Base-by-base conservation (phyloP, 2,113 vertebrate genomes). In the Catagonus wagneri region DNA sequence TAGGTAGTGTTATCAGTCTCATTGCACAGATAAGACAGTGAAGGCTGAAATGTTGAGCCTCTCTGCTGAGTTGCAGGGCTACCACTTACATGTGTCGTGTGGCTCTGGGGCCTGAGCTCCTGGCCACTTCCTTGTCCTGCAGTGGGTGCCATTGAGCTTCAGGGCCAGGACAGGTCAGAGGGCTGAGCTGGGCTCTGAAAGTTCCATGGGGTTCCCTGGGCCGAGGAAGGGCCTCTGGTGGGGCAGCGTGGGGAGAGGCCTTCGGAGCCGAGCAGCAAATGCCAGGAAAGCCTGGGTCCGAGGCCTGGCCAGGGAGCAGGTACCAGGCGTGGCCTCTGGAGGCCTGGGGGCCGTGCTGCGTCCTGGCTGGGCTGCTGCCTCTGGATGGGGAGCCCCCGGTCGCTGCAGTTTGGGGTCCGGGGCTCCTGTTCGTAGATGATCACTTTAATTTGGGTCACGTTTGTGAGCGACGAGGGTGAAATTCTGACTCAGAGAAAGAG, bases 401-500 rank as follows among this genome's bases (percentile, higher is more conserved):
- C 1, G 0, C 19, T 69, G 15, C 16, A 58, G 7, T 8, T 89
- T 90, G 34, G 7, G 27, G 27, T 66, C 88, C 74, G 50, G 29
- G 44, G 74, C 8, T 81, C 0, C 23, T 60, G 83, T 85, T 76
- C 63, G 44, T 80, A 85, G 93, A 29, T 16, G 52, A 50, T 83
- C 34, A 56, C 79, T 95, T 95, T 50, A 81, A 39, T 36, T 90
- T 63, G 75, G 32, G 3, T 87, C 60, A 20, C 34, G 86, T 87
- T 83, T 79, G 58, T 76, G 63, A 94, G 84, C 71, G 78, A 87
- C 65, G 27, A 74, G 66, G 88, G 60, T 71, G n/a, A 81, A 90
- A 93, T 91, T 50, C 66, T 85, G 72, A 95, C 54, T 93, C 66
- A 85, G 92, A 90, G 74, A 78, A 71, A 76, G 44, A 93, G 36